These are phyloP conservation scores for Myioborus melanocephalus DNA, from an alignment of 2,797 vertebrate species.

Conservation along the genomic window DNA sequence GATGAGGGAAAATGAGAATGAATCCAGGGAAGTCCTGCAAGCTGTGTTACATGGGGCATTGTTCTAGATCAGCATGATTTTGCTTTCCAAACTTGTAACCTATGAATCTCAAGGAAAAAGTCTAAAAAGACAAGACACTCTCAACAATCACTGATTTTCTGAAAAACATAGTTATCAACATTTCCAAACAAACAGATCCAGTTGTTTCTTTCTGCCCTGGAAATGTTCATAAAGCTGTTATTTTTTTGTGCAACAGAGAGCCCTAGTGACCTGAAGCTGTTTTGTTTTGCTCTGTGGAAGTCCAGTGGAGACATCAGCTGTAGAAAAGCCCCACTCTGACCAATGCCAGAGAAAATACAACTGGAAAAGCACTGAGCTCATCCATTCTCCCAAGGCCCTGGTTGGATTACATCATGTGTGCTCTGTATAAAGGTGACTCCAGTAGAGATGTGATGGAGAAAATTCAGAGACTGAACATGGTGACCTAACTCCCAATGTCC, in stretches of 20 bases:
- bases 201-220: neutral
- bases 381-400: neutral
- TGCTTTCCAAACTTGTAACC: neutral
- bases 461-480: neutral
- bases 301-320: neutral
- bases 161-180: neutral
- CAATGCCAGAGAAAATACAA: neutral
- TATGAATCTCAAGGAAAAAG: neutral
- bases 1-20: neutral
- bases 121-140: neutral
- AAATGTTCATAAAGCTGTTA: neutral
- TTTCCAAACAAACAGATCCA: slow-evolving; percentile 13
- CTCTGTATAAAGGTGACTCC: neutral
- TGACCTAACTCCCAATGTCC: neutral
- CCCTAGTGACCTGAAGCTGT: neutral
- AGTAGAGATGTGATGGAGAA: neutral
- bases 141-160: neutral
- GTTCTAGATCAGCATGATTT: neutral
- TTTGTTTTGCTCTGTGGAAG: neutral
- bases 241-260: neutral
- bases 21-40: neutral
- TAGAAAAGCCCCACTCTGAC: neutral
- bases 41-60: fast-evolving
- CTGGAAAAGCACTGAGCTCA: neutral
- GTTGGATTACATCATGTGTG: neutral